These are phyloP conservation scores for Ceratina calcarata DNA, from an alignment of 1,140 invertebrate genomes.

Conservation along the genomic window DNA sequence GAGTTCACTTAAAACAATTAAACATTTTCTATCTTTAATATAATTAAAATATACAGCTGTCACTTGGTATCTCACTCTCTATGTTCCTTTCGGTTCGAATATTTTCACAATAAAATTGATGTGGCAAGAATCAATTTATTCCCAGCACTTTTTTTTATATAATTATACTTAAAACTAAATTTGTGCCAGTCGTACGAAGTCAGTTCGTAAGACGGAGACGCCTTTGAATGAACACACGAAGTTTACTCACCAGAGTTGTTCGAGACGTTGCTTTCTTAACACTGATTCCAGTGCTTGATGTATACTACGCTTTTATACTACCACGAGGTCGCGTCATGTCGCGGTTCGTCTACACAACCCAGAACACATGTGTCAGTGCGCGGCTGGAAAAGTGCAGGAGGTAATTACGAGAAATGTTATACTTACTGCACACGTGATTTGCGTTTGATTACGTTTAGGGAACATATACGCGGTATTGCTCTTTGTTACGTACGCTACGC, in stretches of 20 bases:
- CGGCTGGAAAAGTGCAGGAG: neutral
- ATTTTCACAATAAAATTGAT: too few relatives aligned
- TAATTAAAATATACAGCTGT: too few relatives aligned
- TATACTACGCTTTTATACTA: constrained; percentile 53
- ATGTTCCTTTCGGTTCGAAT: too few relatives aligned
- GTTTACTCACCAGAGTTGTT: constrained; percentile 38
- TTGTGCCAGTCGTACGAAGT: too few relatives aligned
- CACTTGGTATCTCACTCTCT: neutral
- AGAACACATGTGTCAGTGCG: neutral
- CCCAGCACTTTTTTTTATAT: neutral
- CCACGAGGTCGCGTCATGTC: constrained; percentile 16
- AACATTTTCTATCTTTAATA: neutral
- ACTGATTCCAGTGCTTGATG: constrained; percentile 44
- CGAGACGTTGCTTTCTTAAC: constrained; percentile 22
- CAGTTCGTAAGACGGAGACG: too few relatives aligned
- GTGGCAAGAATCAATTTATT: neutral
- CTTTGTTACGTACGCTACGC: neutral
- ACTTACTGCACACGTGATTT: constrained; percentile 15
- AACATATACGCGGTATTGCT: neutral
- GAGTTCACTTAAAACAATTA: neutral
- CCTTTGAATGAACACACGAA: neutral
- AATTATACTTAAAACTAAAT: too few relatives aligned
- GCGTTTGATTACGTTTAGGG: neutral
- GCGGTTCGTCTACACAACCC: too few relatives aligned
- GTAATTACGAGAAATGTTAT: constrained; percentile 22